Percentiles rank a stretch among this genome's conserved stretches.
phyloP scores from a whole-genome alignment of 1,140 invertebrate species.

The Drosophila chauvacae region DNA sequence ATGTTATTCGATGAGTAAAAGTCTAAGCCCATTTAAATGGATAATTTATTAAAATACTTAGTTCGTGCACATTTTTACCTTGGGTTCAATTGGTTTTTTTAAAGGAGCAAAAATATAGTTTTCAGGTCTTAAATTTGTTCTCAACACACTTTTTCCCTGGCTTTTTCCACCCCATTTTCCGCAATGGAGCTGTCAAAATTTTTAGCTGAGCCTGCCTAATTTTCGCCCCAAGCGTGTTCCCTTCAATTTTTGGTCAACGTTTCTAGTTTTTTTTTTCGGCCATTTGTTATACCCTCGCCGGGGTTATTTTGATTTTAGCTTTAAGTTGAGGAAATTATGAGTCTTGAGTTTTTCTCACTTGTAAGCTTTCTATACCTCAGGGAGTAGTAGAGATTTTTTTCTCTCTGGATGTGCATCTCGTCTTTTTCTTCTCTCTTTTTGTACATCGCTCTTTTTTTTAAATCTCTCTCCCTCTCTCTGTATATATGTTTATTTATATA shows the following conservation, averaged over 20 bases:
- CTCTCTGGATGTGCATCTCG: no score
- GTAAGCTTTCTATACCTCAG: no score
- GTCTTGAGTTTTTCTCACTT: no score
- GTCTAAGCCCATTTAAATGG: neutral
- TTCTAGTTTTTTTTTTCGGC: constrained; percentile 3
- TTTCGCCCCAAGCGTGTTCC: constrained; percentile 47
- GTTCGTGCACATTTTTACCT: neutral
- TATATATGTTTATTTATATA: no score
- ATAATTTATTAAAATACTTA: neutral
- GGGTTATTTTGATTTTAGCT: neutral
- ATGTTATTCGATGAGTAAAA: no score
- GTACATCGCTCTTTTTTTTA: no score
- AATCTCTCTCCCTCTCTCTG: no score
- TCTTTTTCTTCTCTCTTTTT: no score
- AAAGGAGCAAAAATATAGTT: constrained; percentile 12
- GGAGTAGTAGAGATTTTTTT: no score
- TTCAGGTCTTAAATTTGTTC: neutral
- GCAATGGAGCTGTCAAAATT: constrained; percentile 40
- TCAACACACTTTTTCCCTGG: neutral
- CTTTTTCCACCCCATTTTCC: neutral
- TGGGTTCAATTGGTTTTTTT: neutral
- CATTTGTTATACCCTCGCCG: neutral
- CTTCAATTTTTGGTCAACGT: constrained; percentile 43
- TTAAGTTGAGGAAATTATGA: no score
- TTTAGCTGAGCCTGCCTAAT: constrained; percentile 42